Evolutionary conservation across 1,140 invertebrate genomes (phyloP), one percentile per base, ranked within the genome.

Genomic region (Drosophila ananassae): DNA sequence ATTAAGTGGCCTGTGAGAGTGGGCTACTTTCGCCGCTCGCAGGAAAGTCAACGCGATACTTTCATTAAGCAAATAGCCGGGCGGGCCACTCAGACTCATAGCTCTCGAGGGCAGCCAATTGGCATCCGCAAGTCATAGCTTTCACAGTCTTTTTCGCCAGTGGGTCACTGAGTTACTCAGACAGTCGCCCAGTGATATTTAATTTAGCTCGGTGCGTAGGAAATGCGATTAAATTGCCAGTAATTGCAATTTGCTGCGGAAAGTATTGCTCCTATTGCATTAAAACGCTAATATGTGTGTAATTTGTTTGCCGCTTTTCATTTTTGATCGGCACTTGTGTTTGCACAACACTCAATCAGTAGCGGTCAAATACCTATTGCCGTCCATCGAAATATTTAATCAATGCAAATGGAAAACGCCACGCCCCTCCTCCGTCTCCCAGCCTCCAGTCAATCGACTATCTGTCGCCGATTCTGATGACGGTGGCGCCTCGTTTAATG

Each of bases 1-100:
- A 85, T 85, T 87, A 81, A 85, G 74, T 87, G 73, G 63, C 60
- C 74, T 79, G 73, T 72, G 81, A 82, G 81, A 85, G 78, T 72
- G 82, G 67, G 74, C 78, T 78, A 85, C 81, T 85, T 87, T 85
- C 78, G 78, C 69, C 74, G 74, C 79, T 84, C 81, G 67, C 81
- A 79, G 72, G 75, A 59, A 48, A 47, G 32, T 51, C n/a, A 37
- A 28, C 52, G 60, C 47, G 60, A 74, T 81, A 85, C 82, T 87
- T 87, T 85, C 82, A 81, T 85, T 87, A 81, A 71, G 73, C 73
- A 79, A 79, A 84, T 84, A 75, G 61, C 55, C 32, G 10, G 9
- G 8, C 41, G 1, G 52, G 55, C 53, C 79, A 83, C 79, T 82
- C 81, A 77, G 68, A 77, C 73, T 21, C 22, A 10, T 10, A 24